Percentiles rank a stretch among this genome's conserved stretches.
Conservation (phyloP, 2,888 invertebrate species). For the Rhyacophila evoluta region DNA sequence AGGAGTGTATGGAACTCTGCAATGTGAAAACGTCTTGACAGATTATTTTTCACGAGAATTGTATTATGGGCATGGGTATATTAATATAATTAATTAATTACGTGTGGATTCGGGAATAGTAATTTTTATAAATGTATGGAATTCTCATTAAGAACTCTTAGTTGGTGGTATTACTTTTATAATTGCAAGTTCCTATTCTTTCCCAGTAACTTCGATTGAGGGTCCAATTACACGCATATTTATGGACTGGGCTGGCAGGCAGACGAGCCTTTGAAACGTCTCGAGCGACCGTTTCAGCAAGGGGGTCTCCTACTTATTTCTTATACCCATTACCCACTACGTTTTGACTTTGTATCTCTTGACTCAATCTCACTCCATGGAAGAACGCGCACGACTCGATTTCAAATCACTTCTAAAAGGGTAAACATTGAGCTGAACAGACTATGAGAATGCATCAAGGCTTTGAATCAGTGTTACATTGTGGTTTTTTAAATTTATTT, state of each 20-base stretch:
- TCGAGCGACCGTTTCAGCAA: constrained; percentile 9
- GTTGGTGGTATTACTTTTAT: no score
- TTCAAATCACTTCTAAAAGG: constrained; percentile 24
- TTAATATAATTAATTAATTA: no score
- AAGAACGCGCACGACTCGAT: constrained; percentile 13
- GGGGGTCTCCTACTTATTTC: not conserved
- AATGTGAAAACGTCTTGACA: no score
- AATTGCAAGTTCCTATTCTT: not conserved
- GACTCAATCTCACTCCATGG: constrained; percentile 2
- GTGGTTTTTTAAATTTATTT: not conserved
- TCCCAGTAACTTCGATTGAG: not conserved
- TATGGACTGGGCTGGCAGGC: constrained; percentile 31
- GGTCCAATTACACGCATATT: constrained; percentile 41
- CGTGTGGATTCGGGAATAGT: no score
- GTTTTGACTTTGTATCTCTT: constrained; percentile 5
- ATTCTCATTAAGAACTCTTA: no score
- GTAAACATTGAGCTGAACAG: not conserved
- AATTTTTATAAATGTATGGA: no score
- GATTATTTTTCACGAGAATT: no score
- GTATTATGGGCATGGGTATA: no score
- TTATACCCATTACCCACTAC: constrained; percentile 9
- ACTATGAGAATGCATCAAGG: not conserved
- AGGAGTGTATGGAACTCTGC: no score
- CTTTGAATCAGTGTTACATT: not conserved
- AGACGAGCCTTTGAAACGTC: constrained; percentile 17